phyloP scores from a whole-genome alignment of 2,888 invertebrate species.

The Branchipolynoe longqiensis region DNA sequence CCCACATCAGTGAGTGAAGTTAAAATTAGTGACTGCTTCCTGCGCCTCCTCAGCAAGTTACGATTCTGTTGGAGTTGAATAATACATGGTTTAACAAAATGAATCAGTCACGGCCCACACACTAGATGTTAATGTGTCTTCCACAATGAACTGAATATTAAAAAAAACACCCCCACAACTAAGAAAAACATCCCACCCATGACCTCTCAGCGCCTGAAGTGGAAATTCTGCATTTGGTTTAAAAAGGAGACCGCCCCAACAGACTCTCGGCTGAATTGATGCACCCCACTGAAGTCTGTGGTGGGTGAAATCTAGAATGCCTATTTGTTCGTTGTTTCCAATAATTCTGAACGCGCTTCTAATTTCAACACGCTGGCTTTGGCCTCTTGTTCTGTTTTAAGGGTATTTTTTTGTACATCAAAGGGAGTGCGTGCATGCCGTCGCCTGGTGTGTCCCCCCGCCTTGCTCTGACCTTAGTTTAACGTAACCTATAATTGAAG shows the following conservation, averaged over 20 bases:
- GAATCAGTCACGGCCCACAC: too few relatives aligned
- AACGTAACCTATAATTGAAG: conserved; percentile 40
- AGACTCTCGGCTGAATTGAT: conserved; percentile 42
- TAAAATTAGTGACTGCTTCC: too few relatives aligned
- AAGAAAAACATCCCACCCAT: too few relatives aligned
- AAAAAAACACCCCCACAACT: background rate
- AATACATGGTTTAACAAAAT: too few relatives aligned
- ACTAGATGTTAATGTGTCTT: too few relatives aligned
- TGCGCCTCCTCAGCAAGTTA: too few relatives aligned
- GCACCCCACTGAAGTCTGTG: background rate
- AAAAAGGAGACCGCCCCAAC: background rate
- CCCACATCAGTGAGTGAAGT: too few relatives aligned
- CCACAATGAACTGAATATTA: too few relatives aligned
- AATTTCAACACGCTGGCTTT: conserved; percentile 44
- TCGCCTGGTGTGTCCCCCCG: background rate
- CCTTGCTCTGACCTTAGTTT: background rate
- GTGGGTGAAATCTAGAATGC: conserved; percentile 29
- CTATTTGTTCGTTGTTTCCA: conserved; percentile 45
- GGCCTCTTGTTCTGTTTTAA: conserved; percentile 3
- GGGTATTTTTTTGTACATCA: conserved; percentile 1
- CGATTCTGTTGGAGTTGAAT: too few relatives aligned
- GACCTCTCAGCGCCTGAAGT: background rate
- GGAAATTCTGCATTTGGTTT: background rate
- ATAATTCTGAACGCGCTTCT: conserved; percentile 9
- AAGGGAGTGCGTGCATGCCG: background rate